Base-by-base conservation (phyloP, 2,797 vertebrate species). In the Pogonophryne albipinna region DNA sequence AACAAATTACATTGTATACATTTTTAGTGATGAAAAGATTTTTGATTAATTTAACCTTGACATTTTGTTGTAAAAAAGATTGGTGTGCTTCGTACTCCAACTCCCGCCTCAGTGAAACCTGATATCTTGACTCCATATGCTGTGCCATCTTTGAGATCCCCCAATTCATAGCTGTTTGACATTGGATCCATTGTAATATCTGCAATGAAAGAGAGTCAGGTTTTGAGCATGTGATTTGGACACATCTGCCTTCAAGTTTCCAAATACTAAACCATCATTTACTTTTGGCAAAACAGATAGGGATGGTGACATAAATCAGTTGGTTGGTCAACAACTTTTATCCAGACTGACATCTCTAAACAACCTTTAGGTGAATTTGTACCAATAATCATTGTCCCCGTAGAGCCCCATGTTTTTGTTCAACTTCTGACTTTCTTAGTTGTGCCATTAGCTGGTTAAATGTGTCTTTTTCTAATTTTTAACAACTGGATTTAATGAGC, bases 61-160 rank as follows among this genome's bases (percentile, higher is more conserved):
- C 19, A 3, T 0, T 81, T 41, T 2, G 94, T 95, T 20, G 76
- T 80, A 19, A 95, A 89, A 73, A 86, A 11, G 15, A 42, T 58
- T 0, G 20, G 14, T 6, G 64, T 2, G 66, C 95, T 96, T 0
- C 47, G 81, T 47, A 75, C 82, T 82, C 96, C 97, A 57, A 86
- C 90, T 13, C 96, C 97, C 13, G 89, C 93, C 0, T 8, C 76
- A 7, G 96, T 98, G 87, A 95, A 91, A n/a, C 94, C 96, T 19
- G 94, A 94, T 45, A 97, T 72, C 61, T 93, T 87, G 12, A 96
- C 87, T 38, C 47, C 66, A 75, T 97, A 96, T 0, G n/a, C 10
- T 0, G 75, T 94, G 47, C 87, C 88, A 16, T 77, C 90, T 70
- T 88, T 83, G 1, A 98, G 94, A 23, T 85, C 47, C 0, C 4